phyloP scores from a whole-genome alignment of 92 coral and sea anemone genomes.

The Porites evermanni region DNA sequence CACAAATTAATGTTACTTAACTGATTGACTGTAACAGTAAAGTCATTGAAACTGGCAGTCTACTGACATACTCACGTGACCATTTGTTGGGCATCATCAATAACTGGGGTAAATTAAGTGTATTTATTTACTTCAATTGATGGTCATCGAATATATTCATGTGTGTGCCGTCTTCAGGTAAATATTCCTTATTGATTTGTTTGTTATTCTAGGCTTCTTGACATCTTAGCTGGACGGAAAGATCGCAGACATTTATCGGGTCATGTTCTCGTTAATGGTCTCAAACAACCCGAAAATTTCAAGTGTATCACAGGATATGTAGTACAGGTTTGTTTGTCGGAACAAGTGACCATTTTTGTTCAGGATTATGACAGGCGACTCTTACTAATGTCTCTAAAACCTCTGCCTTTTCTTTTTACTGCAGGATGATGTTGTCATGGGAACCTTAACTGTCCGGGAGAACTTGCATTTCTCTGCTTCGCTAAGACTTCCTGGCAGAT shows the following conservation, averaged over 20 bases:
- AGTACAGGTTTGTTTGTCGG: constrained; percentile 73
- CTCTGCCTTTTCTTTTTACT: background rate
- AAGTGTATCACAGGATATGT: constrained; percentile 94
- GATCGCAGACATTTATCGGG: constrained; percentile 81
- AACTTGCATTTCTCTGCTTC: constrained; percentile 93
- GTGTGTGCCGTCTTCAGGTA: background rate
- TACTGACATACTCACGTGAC: too few species aligned
- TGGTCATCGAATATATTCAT: too few species aligned
- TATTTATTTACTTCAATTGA: too few species aligned
- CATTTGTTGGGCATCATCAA: too few species aligned
- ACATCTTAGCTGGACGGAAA: constrained; percentile 92
- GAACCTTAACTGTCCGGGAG: constrained; percentile 91
- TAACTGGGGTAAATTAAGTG: too few species aligned
- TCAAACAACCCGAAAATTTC: constrained; percentile 82
- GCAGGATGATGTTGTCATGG: constrained; percentile 98
- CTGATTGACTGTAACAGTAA: too few species aligned
- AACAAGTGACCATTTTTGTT: too few species aligned
- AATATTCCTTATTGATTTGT: background rate
- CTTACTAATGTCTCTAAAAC: background rate
- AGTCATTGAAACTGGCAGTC: too few species aligned
- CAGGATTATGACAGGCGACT: too few species aligned
- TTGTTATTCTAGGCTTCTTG: constrained; percentile 68
- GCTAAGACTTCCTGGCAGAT: constrained; percentile 77
- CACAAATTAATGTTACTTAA: too few species aligned
- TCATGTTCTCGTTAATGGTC: constrained; percentile 86